Percentiles rank a stretch among this genome's conserved stretches.
phyloP scores from a whole-genome alignment of 2,797 vertebrate species.

The Hylomyscus alleni region DNA sequence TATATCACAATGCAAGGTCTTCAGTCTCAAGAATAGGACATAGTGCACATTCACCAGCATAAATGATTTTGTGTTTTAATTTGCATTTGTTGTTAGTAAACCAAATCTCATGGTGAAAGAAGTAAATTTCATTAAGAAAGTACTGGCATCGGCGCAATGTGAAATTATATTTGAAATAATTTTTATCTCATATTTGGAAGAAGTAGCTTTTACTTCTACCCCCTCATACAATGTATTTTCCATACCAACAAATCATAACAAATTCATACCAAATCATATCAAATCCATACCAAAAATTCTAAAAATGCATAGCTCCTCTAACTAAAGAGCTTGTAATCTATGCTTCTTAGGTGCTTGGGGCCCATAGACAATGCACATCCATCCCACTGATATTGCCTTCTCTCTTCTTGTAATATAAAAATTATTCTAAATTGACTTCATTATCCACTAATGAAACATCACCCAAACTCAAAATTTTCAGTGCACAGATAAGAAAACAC shows the following conservation, averaged over 20 bases:
- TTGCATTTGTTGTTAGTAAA: conserved; percentile 38
- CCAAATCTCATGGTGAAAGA: not conserved
- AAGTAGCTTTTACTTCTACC: not conserved
- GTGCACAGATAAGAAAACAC: conserved; percentile 32
- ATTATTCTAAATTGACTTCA: conserved; percentile 59
- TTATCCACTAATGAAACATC: not conserved
- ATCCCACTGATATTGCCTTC: not conserved
- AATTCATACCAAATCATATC: too few relatives aligned
- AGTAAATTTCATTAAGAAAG: conserved; percentile 11
- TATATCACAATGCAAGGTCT: conserved; percentile 11
- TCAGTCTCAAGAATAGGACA: not conserved
- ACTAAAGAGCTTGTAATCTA: conserved; percentile 9
- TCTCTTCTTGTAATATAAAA: not conserved
- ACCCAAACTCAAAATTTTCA: not conserved
- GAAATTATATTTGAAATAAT: not conserved
- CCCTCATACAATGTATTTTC: not conserved
- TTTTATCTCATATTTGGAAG: not conserved
- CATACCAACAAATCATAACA: not conserved
- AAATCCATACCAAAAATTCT: not conserved
- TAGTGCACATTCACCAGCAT: not conserved
- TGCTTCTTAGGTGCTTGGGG: not conserved
- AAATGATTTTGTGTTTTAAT: not conserved
- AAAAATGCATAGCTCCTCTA: not conserved
- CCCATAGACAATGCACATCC: not conserved
- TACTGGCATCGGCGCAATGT: not conserved